Evolutionary conservation across 2,797 vertebrate genomes (phyloP).

Genomic region (Ctenochaetus hawaiiensis): DNA sequence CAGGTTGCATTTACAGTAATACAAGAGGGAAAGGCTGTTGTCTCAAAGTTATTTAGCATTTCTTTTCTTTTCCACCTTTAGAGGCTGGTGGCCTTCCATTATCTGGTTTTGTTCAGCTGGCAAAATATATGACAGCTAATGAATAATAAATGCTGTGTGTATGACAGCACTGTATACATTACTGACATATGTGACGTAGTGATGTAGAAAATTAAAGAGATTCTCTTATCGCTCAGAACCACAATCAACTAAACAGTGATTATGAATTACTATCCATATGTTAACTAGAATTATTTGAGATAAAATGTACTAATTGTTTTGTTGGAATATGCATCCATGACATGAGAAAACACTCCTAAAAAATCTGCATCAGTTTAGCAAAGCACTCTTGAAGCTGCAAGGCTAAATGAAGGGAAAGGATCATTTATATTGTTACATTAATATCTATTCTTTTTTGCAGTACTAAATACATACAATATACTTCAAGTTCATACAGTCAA

Average conservation of each 20-base stretch:
- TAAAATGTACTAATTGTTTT: background rate
- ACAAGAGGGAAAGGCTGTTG: slow-evolving; percentile 9
- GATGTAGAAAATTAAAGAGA: background rate
- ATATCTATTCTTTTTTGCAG: background rate
- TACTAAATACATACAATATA: background rate
- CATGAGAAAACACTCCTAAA: background rate
- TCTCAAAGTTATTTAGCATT: slow-evolving; percentile 24
- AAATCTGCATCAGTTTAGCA: background rate
- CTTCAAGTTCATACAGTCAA: background rate
- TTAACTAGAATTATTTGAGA: background rate
- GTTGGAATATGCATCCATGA: background rate
- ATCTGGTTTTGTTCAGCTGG: slow-evolving; percentile 10
- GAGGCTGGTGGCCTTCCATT: slow-evolving; percentile 6
- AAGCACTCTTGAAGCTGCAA: background rate
- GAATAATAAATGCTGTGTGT: slow-evolving; percentile 32
- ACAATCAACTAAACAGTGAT: background rate
- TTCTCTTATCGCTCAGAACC: background rate
- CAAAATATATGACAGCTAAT: slow-evolving; percentile 35
- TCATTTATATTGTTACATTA: background rate
- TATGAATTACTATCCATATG: background rate
- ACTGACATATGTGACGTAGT: slow-evolving; percentile 6
- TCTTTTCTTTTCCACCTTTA: slow-evolving; percentile 14
- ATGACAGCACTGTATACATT: background rate
- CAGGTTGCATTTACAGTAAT: slow-evolving; percentile 62
- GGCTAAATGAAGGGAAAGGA: background rate